A percentile compares a stretch with the other conserved stretches of the same genome.
Evolutionary conservation across 1,140 invertebrate genomes (phyloP).

Genomic region (Trichomalopsis sarcophagae): DNA sequence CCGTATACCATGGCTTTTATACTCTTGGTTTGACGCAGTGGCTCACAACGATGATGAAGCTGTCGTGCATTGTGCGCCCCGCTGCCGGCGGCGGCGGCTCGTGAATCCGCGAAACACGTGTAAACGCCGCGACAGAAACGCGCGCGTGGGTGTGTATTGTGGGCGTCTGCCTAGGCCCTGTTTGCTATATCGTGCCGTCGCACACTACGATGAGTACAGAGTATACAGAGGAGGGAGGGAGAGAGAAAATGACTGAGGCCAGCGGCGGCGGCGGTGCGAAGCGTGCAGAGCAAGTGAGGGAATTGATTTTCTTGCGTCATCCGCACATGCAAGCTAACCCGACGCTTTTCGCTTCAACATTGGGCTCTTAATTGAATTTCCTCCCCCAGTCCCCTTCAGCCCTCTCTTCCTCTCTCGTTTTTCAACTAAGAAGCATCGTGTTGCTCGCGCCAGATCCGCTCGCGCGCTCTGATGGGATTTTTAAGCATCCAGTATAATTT

Average conservation of each 20-base stretch:
- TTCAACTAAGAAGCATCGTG: slow-evolving; percentile 43
- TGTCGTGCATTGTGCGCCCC: slow-evolving; percentile 62
- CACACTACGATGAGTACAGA: too few relatives aligned
- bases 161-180: too few relatives aligned
- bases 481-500: slow-evolving; percentile 40
- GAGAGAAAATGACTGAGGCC: not conserved
- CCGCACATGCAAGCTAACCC: slow-evolving; percentile 31
- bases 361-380: slow-evolving; percentile 49
- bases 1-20: not conserved
- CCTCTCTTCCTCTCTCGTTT: slow-evolving; percentile 31
- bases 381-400: not conserved
- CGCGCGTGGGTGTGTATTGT: not conserved
- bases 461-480: slow-evolving; percentile 43
- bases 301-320: slow-evolving; percentile 50
- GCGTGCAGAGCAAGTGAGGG: not conserved
- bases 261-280: not conserved
- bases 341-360: slow-evolving; percentile 42
- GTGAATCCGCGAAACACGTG: slow-evolving; percentile 66
- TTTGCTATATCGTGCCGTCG: not conserved
- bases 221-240: too few relatives aligned
- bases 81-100: not conserved
- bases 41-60: slow-evolving; percentile 60
- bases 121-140: slow-evolving; percentile 57
- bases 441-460: slow-evolving; percentile 20
- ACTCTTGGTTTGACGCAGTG: not conserved